Evolutionary conservation across 1,140 invertebrate species (phyloP).

Genomic region (Diorhabda elongata): DNA sequence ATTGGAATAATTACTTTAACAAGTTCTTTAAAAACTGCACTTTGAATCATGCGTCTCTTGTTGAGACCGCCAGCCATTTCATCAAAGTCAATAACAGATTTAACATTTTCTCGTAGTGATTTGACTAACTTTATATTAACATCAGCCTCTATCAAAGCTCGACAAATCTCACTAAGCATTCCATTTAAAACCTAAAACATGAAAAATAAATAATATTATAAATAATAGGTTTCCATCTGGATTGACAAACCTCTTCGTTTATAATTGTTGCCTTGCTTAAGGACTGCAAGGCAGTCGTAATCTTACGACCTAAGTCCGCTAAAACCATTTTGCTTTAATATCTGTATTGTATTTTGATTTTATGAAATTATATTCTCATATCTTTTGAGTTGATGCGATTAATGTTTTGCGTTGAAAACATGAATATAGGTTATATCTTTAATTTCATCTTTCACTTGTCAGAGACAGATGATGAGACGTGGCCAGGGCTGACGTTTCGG

Average conservation of each 20-base stretch:
- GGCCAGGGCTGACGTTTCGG: no score
- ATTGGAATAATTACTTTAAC: constrained; percentile 72
- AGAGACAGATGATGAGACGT: constrained; percentile 1
- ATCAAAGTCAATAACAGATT: constrained; percentile 96
- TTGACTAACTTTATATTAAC: constrained; percentile 98
- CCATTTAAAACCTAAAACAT: constrained; percentile 85
- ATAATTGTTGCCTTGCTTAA: constrained; percentile 98
- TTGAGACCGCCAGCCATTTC: constrained; percentile 99
- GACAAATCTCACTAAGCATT: constrained; percentile 99
- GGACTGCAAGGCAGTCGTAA: constrained; percentile 94
- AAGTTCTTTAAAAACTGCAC: constrained; percentile 97
- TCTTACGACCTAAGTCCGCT: constrained; percentile 98
- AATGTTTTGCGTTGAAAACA: background rate
- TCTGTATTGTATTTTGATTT: constrained; percentile 7
- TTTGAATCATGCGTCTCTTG: constrained; percentile 98
- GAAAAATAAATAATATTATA: constrained; percentile 13
- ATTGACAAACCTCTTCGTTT: constrained; percentile 84
- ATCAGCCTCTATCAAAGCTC: constrained; percentile 96
- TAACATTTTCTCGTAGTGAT: constrained; percentile 96
- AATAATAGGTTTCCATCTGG: constrained; percentile 34
- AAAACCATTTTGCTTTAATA: constrained; percentile 83
- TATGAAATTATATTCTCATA: background rate
- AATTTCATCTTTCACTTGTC: background rate
- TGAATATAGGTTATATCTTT: background rate
- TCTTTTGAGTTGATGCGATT: background rate